phyloP scores from a whole-genome alignment of 1,140 invertebrate genomes.

The Muscidifurax raptorellus region DNA sequence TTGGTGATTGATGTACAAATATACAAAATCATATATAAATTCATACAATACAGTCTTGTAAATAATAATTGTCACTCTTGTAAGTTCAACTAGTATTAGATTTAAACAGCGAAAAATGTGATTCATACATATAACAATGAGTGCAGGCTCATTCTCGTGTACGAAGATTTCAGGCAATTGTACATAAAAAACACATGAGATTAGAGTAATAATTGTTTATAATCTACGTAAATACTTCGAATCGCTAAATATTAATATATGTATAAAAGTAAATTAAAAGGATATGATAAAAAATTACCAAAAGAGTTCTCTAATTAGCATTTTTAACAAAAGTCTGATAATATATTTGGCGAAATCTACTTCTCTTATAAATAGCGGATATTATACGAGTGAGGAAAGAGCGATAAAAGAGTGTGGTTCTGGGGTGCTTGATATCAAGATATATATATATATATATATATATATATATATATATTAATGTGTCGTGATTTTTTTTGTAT shows the following conservation, averaged over 20 bases:
- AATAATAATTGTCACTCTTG: not conserved
- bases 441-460: not conserved
- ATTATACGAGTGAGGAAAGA: constrained; percentile 32
- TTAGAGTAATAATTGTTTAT: not conserved
- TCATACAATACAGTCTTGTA: constrained; percentile 41
- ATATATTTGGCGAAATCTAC: constrained; percentile 26
- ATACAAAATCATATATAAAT: constrained; percentile 31
- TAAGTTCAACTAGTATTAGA: constrained; percentile 3
- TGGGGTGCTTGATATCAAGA: constrained; percentile 6
- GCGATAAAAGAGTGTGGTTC: not conserved
- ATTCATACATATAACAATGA: constrained; percentile 53
- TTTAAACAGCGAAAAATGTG: constrained; percentile 45
- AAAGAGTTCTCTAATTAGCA: constrained; percentile 16
- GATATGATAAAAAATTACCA: not conserved
- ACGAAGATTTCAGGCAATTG: constrained; percentile 26
- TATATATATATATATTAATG: not conserved
- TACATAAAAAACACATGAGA: constrained; percentile 8
- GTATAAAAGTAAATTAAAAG: not conserved
- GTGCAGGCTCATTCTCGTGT: constrained; percentile 62
- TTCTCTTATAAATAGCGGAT: constrained; percentile 26
- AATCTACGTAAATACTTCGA: constrained; percentile 44
- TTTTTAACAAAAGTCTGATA: not conserved
- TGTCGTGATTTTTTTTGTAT: not conserved
- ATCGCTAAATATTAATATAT: not conserved
- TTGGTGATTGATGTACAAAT: constrained; percentile 37